Evolutionary conservation across 2,797 vertebrate species (phyloP).

Genomic region (Alca torda): DNA sequence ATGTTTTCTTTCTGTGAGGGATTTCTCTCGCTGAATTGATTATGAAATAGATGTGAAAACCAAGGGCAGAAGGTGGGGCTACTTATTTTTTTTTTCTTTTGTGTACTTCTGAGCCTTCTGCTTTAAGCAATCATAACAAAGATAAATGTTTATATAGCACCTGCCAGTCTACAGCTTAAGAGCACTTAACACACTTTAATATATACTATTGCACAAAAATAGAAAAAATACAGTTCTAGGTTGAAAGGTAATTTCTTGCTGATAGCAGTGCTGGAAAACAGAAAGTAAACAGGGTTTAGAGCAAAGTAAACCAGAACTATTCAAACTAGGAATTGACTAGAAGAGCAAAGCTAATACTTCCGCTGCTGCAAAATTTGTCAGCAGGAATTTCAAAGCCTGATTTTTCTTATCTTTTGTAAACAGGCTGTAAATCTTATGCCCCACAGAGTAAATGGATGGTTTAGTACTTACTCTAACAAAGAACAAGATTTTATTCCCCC

Average conservation of each 20-base stretch:
- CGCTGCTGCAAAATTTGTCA: background rate
- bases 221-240: background rate
- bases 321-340: background rate
- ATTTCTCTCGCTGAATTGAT: background rate
- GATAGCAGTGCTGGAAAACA: background rate
- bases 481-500: background rate
- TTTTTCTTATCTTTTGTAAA: constrained; percentile 37
- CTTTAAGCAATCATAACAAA: constrained; percentile 17
- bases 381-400: background rate
- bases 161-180: constrained; percentile 20
- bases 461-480: constrained; percentile 27
- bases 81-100: background rate
- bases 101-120: constrained; percentile 11
- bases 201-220: background rate
- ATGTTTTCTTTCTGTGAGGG: background rate
- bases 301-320: background rate
- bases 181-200: background rate
- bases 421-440: background rate
- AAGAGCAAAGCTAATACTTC: background rate
- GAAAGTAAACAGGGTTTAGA: background rate
- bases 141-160: constrained; percentile 53
- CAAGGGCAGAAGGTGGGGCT: background rate
- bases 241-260: constrained; percentile 7
- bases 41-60: constrained; percentile 3
- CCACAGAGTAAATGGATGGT: background rate